phyloP scores from a whole-genome alignment of 2,113 vertebrate species.

The Isurus oxyrinchus region DNA sequence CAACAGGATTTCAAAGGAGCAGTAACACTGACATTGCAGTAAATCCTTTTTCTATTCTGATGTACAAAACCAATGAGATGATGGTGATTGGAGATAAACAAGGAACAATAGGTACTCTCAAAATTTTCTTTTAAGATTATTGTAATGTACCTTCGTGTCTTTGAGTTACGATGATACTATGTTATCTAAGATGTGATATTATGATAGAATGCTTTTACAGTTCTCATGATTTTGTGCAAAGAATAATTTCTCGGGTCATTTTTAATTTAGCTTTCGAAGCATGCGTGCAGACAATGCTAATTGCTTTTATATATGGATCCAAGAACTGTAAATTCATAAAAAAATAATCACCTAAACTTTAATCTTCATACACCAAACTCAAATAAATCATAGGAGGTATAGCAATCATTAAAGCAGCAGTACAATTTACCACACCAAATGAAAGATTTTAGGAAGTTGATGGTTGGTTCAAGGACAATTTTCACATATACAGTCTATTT shows the following conservation, averaged over 20 bases:
- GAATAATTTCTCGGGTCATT: not conserved
- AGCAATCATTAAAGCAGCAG: not conserved
- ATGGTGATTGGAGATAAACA: not conserved
- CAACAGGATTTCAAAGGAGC: not conserved
- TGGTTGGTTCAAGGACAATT: not conserved
- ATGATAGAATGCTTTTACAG: constrained; percentile 8
- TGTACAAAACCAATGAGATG: not conserved
- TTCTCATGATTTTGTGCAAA: not conserved
- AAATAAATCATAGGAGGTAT: not conserved
- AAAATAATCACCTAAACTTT: not conserved
- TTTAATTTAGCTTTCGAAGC: not conserved
- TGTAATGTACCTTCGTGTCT: not conserved
- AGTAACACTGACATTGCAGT: not conserved
- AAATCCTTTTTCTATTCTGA: not conserved
- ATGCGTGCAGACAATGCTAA: not conserved
- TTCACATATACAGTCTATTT: not conserved
- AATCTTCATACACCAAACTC: not conserved
- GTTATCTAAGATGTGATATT: not conserved
- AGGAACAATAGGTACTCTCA: not conserved
- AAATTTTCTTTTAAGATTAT: not conserved
- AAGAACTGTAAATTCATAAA: not conserved
- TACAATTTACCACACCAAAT: not conserved
- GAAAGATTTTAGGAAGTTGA: not conserved
- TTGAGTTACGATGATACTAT: not conserved
- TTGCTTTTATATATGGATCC: not conserved